Percentiles rank a stretch among this genome's conserved stretches.
phyloP scores from a whole-genome alignment of 2,888 invertebrate species.

The Magallana nippona region DNA sequence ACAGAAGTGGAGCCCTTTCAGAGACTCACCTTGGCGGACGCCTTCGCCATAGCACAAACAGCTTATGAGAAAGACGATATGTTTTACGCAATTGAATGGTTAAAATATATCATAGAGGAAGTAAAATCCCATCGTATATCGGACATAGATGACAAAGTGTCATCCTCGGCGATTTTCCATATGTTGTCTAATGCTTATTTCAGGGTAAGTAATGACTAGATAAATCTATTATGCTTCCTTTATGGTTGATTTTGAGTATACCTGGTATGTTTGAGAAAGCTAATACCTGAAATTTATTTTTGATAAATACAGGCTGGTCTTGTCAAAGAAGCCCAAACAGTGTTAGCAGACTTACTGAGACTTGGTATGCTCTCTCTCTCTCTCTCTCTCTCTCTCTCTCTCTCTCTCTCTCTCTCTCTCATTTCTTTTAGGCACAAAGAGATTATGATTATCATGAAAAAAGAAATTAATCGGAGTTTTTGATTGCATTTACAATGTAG shows the following conservation, averaged over 20 bases:
- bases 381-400: no score
- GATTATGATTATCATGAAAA: no score
- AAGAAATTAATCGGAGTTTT: not conserved
- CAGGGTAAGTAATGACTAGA: slow-evolving; percentile 52
- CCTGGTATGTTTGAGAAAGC: no score
- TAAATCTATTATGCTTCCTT: not conserved
- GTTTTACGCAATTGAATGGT: slow-evolving; percentile 54
- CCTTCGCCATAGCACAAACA: slow-evolving; percentile 56
- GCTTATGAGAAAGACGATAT: slow-evolving; percentile 53
- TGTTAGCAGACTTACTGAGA: slow-evolving; percentile 19
- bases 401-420: not conserved
- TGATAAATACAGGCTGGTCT: slow-evolving; percentile 18
- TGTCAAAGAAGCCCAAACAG: slow-evolving; percentile 32
- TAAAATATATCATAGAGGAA: slow-evolving; percentile 46
- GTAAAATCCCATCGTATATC: slow-evolving; percentile 37
- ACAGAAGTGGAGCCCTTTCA: slow-evolving; percentile 47
- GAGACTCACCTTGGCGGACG: slow-evolving; percentile 58
- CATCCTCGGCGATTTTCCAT: slow-evolving; percentile 48
- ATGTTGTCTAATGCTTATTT: slow-evolving; percentile 59
- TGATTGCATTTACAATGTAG: slow-evolving; percentile 36
- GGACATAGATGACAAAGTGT: slow-evolving; percentile 34
- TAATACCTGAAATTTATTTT: no score
- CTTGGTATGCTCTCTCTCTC: slow-evolving; percentile 37
- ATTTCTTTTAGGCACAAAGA: not conserved
- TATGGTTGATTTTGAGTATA: no score